phyloP scores from a whole-genome alignment of 2,113 vertebrate genomes.

The Nothobranchius furzeri region DNA sequence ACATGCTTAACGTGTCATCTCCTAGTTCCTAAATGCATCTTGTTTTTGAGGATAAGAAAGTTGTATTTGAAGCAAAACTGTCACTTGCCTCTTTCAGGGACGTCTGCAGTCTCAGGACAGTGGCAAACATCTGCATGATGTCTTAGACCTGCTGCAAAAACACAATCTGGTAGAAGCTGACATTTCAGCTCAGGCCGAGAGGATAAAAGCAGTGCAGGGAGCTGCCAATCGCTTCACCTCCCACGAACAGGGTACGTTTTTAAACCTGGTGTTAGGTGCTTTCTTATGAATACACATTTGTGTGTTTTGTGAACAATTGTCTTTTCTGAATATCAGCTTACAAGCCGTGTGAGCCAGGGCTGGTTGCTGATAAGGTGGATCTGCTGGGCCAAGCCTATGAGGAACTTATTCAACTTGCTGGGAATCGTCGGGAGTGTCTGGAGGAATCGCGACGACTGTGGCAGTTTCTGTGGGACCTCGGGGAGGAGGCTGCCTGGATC shows the following conservation, averaged over 20 bases:
- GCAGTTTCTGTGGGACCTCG: constrained; percentile 92
- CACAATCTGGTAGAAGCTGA: constrained; percentile 93
- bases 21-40: not conserved
- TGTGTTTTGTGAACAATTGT: not conserved
- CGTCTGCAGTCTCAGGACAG: constrained; percentile 90
- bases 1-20: not conserved
- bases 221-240: constrained; percentile 84
- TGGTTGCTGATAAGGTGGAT: constrained; percentile 84
- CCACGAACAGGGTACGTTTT: constrained; percentile 80
- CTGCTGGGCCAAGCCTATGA: constrained; percentile 83
- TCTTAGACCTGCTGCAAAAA: constrained; percentile 91
- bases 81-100: constrained; percentile 70
- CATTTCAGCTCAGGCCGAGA: constrained; percentile 88
- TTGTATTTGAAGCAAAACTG: not conserved
- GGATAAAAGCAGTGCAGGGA: constrained; percentile 84
- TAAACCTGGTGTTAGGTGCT: not conserved
- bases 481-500: constrained; percentile 91
- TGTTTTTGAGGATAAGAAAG: too few species aligned
- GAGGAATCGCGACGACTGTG: constrained; percentile 89
- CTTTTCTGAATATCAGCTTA: constrained; percentile 78
- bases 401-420: constrained; percentile 83
- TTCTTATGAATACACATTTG: not conserved
- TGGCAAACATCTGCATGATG: constrained; percentile 91
- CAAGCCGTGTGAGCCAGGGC: constrained; percentile 87
- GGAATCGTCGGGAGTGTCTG: constrained; percentile 76